phyloP scores from a whole-genome alignment of 2,888 invertebrate species.

The Pristionchus fissidentatus region DNA sequence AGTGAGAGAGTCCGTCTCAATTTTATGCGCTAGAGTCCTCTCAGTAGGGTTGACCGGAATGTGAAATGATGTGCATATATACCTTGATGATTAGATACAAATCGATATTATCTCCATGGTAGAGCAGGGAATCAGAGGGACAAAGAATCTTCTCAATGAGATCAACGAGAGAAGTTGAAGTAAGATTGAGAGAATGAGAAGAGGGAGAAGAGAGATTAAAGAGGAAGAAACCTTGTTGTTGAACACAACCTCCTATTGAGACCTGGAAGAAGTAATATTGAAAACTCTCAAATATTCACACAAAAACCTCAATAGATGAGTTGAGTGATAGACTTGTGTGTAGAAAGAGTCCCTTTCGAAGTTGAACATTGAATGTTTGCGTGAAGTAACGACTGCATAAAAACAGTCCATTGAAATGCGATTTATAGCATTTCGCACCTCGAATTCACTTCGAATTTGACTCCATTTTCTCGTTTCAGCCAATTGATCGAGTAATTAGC shows the following conservation, averaged over 20 bases:
- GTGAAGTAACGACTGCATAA: not conserved
- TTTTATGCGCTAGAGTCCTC: no score
- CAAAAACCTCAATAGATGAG: slow-evolving; percentile 18
- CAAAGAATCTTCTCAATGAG: slow-evolving; percentile 27
- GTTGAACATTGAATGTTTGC: not conserved
- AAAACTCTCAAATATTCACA: not conserved
- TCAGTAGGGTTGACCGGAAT: no score
- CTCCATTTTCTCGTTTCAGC: not conserved
- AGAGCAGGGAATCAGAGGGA: slow-evolving; percentile 38
- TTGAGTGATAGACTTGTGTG: not conserved
- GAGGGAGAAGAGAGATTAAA: slow-evolving; percentile 38
- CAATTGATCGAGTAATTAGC: slow-evolving; percentile 8
- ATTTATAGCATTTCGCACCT: not conserved
- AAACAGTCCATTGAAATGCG: not conserved
- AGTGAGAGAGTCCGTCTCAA: no score
- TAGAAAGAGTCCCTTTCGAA: not conserved
- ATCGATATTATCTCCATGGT: slow-evolving; percentile 28
- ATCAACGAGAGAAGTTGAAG: slow-evolving; percentile 31
- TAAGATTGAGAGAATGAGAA: slow-evolving; percentile 4
- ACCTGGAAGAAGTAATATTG: not conserved
- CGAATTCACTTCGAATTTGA: slow-evolving; percentile 9
- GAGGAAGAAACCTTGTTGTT: slow-evolving; percentile 6
- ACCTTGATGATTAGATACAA: not conserved
- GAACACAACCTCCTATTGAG: not conserved
- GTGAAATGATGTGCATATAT: not conserved